Evolutionary conservation across 2,113 vertebrate genomes (phyloP), one percentile per base, ranked within the genome.

Genomic region (Acanthochromis polyacanthus): DNA sequence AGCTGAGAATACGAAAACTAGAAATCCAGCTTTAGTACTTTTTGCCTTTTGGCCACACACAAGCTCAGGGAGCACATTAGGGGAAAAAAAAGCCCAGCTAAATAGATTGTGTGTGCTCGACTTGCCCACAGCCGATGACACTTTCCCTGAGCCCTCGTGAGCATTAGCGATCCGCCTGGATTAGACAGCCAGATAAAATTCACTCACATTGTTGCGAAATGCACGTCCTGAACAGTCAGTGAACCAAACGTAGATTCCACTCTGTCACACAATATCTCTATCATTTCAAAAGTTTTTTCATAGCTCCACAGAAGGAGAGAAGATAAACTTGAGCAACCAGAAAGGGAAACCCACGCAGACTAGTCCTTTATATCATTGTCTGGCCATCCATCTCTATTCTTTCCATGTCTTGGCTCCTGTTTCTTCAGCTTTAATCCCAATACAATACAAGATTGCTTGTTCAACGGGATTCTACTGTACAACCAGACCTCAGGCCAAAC

Each of bases 51-150:
- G 76, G 78, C 62, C 53, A 83, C 53, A 80, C 57, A 45, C 36
- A 45, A 9, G 48, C 58, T 22, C 6, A 53, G 32, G 74, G 52
- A 76, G 46, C 65, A 77, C 80, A 89, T 82, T 88, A 84, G 57
- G 65, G 59, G 75, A 68, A 62, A 68, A 62, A 75, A 63, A 73
- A 87, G 66, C 66, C 79, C 67, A 62, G 80, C 84, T 90, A 89
- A 93, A 91, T 90, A 91, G 89, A 90, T 93, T 90, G 88, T 75
- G 73, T 92, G 80, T 84, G 87, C 88, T 91, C 71, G 82, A 90
- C 75, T 91, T 87, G 89, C 73, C 86, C 78, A 60, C 45, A 85
- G 86, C 81, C 70, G 58, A 83, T 81, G 84, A 87, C 86, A 83
- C 79, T 82, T 88, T 90, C 66, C 66, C 81, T 64, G 78, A 93